A percentile compares a stretch with the other conserved stretches of the same genome.
Evolutionary conservation across 2,113 vertebrate genomes (phyloP).

Genomic region (Motacilla alba): DNA sequence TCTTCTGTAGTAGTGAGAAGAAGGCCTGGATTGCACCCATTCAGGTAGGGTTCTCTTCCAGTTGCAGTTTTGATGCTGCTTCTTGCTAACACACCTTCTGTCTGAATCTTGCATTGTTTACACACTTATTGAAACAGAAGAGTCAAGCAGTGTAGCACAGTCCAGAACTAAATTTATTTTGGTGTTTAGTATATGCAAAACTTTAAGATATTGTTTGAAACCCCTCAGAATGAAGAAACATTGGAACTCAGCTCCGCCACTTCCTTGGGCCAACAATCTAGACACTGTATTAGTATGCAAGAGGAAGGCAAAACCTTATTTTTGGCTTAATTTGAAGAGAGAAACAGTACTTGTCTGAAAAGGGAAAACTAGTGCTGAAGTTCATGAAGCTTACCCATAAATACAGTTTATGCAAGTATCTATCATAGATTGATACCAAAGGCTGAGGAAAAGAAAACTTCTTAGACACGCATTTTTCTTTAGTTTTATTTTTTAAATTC

Average conservation of each 20-base stretch:
- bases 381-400: not conserved
- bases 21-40: not conserved
- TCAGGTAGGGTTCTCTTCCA: not conserved
- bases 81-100: not conserved
- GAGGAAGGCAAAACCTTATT: not conserved
- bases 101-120: not conserved
- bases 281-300: not conserved
- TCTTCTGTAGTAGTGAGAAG: not conserved
- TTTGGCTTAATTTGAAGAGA: not conserved
- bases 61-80: not conserved
- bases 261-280: not conserved
- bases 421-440: not conserved
- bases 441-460: not conserved
- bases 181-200: not conserved
- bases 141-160: not conserved
- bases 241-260: not conserved
- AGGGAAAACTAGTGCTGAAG: not conserved
- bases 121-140: not conserved
- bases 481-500: not conserved
- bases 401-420: not conserved
- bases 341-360: not conserved
- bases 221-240: not conserved
- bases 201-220: not conserved
- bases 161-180: not conserved
- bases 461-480: not conserved